Conservation (phyloP, 2,113 vertebrate genomes). For the Pseudorasbora parva region DNA sequence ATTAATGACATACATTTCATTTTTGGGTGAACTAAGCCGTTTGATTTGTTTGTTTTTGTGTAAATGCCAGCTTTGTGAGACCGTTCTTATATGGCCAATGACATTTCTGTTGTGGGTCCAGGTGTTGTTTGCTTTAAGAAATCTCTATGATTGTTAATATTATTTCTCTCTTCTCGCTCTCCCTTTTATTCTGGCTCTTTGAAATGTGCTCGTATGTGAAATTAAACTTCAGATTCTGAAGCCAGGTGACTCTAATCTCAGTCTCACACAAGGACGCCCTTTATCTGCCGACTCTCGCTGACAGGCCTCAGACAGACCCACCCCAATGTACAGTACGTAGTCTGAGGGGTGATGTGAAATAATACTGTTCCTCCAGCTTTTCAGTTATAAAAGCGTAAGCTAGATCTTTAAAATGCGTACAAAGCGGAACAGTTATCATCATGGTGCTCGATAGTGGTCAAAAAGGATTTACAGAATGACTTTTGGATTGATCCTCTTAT, state of each 20-base stretch:
- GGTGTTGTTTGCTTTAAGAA: not conserved
- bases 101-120: not conserved
- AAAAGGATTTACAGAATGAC: no score
- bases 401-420: no score
- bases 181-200: slow-evolving; percentile 33
- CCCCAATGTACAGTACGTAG: slow-evolving; percentile 43
- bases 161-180: not conserved
- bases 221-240: slow-evolving; percentile 52
- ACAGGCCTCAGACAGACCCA: slow-evolving; percentile 37
- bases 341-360: not conserved
- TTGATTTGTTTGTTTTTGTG: no score
- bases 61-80: not conserved
- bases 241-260: slow-evolving; percentile 47
- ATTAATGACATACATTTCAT: no score
- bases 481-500: no score
- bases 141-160: not conserved
- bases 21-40: no score
- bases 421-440: no score
- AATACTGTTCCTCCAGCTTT: no score
- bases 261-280: slow-evolving; percentile 23
- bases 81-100: not conserved
- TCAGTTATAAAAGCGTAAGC: no score
- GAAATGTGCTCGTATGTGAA: slow-evolving; percentile 47
- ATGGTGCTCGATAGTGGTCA: no score
- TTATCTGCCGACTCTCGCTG: slow-evolving; percentile 31